Conservation (phyloP, 1,140 invertebrate species). For the Polypedilum pembai region DNA sequence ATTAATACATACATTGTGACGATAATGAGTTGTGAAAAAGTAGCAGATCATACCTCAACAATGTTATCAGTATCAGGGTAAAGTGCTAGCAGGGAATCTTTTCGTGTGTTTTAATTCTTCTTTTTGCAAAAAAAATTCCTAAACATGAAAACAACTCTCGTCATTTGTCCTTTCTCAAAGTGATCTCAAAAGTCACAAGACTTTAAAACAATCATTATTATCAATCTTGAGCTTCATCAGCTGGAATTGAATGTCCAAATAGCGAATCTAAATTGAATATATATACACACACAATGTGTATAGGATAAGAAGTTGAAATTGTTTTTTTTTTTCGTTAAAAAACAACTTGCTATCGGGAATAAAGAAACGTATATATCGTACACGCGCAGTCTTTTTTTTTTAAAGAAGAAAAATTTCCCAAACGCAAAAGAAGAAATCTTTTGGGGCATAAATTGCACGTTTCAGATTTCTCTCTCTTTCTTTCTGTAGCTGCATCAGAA, state of each 20-base stretch:
- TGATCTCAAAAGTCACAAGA: too few species aligned
- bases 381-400: slow-evolving; percentile 7
- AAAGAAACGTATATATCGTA: neutral
- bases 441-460: neutral
- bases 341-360: neutral
- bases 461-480: neutral
- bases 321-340: slow-evolving; percentile 5
- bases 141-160: too few species aligned
- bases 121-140: too few species aligned
- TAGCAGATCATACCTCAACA: slow-evolving; percentile 3
- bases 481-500: too few species aligned
- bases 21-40: slow-evolving; percentile 5
- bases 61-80: neutral
- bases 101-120: too few species aligned
- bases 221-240: neutral
- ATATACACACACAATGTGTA: neutral
- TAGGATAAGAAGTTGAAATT: slow-evolving; percentile 9
- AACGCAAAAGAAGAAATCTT: neutral
- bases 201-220: too few species aligned
- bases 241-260: neutral
- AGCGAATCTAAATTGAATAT: neutral
- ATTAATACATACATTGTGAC: neutral
- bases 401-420: neutral
- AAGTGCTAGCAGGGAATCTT: too few species aligned
- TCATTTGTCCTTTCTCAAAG: too few species aligned